A percentile compares a stretch with the other conserved stretches of the same genome.
These are phyloP conservation scores for Styela clava DNA, from an alignment of 23 tunicate species.

Conservation along the genomic window DNA sequence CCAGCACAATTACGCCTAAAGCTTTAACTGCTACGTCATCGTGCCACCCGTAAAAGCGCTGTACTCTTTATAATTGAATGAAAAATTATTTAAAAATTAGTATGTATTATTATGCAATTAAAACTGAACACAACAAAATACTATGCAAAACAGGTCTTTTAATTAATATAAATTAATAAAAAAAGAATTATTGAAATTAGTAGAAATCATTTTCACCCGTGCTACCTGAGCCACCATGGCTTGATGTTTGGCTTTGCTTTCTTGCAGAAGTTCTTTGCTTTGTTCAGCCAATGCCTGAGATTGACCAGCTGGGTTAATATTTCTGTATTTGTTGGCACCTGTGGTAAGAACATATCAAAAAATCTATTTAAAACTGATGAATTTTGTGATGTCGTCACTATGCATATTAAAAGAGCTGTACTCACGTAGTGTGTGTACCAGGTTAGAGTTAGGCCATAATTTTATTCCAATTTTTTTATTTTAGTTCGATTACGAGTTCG, in stretches of 20 bases:
- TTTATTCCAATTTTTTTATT: no score
- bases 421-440: neutral
- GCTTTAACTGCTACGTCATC: neutral
- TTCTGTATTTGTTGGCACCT: neutral
- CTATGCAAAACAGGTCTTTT: neutral
- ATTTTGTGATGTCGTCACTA: neutral
- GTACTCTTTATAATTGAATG: neutral
- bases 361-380: neutral
- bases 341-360: neutral
- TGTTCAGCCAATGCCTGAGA: slow-evolving; percentile 55
- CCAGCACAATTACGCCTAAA: no score
- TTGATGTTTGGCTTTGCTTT: slow-evolving; percentile 85
- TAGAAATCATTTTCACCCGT: slow-evolving; percentile 22
- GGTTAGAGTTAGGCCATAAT: neutral
- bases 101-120: no score
- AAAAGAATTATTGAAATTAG: neutral
- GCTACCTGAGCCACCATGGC: slow-evolving; percentile 88
- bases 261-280: slow-evolving; percentile 61
- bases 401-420: neutral
- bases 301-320: slow-evolving; percentile 2
- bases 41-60: neutral
- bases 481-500: neutral
- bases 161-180: no score
- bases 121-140: neutral
- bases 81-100: no score